Conservation (phyloP, 2,888 invertebrate genomes). For the Adelphocoris suturalis region DNA sequence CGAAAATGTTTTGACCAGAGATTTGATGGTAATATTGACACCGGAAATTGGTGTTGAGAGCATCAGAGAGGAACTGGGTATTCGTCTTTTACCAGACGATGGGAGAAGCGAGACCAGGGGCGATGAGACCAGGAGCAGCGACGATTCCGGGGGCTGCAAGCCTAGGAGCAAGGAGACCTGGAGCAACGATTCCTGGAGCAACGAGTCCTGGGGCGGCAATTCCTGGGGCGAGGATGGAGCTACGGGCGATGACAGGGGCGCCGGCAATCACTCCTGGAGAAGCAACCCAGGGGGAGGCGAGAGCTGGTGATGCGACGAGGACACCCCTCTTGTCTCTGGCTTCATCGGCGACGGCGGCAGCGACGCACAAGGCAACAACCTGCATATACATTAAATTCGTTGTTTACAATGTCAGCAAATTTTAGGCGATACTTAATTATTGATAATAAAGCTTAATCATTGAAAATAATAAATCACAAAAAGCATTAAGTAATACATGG, state of each 20-base stretch:
- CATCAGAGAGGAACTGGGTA: background rate
- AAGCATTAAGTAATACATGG: too few relatives aligned
- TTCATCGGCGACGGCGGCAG: constrained; percentile 49
- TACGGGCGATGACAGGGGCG: background rate
- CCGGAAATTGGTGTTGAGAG: background rate
- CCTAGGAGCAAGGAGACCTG: constrained; percentile 47
- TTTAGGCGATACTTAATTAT: too few relatives aligned
- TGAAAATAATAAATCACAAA: too few relatives aligned
- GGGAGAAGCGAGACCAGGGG: constrained; percentile 39
- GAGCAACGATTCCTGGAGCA: constrained; percentile 43
- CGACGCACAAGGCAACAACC: constrained; percentile 64
- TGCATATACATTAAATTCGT: background rate
- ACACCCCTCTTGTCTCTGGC: constrained; percentile 55
- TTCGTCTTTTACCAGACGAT: constrained; percentile 2
- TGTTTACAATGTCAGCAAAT: too few relatives aligned
- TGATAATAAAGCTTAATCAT: too few relatives aligned
- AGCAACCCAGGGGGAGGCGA: constrained; percentile 44
- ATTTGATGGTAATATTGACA: background rate
- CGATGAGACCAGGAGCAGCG: constrained; percentile 20
- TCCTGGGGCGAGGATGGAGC: constrained; percentile 14
- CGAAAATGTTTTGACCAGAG: background rate
- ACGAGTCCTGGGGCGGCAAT: constrained; percentile 42
- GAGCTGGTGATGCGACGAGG: constrained; percentile 41
- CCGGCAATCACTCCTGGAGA: background rate
- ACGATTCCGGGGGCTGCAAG: constrained; percentile 35